A percentile compares a stretch with the other conserved stretches of the same genome.
These are phyloP conservation scores for Ceratosolen fusciceps DNA, from an alignment of 1,140 invertebrate genomes.

Conservation along the genomic window DNA sequence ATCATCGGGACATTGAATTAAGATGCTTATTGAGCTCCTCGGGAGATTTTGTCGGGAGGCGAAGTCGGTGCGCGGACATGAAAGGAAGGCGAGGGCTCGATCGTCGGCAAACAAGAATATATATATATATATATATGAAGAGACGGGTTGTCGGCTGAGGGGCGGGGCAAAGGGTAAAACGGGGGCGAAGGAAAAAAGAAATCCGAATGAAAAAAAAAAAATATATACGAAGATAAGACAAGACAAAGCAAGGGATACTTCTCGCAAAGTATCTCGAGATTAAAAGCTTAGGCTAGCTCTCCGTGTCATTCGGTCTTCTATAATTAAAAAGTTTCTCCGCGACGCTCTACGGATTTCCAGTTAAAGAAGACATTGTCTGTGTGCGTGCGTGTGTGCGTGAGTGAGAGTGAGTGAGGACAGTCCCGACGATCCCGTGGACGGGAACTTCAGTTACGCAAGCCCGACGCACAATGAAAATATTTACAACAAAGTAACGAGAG, in stretches of 20 bases:
- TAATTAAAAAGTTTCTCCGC: conserved; percentile 51
- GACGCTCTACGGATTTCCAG: conserved; percentile 33
- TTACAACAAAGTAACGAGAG: conserved; percentile 45
- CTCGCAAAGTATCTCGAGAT: conserved; percentile 50
- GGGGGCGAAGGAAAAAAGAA: too few relatives aligned
- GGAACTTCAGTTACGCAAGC: neutral
- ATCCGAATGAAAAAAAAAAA: conserved; percentile 36
- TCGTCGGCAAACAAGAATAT: conserved; percentile 38
- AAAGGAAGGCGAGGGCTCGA: conserved; percentile 21
- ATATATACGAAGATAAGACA: conserved; percentile 7
- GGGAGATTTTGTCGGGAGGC: conserved; percentile 24
- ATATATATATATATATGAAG: conserved; percentile 27
- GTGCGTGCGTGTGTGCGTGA: too few relatives aligned
- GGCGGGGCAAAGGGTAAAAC: too few relatives aligned
- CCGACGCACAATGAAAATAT: conserved; percentile 47
- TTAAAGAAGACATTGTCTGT: too few relatives aligned
- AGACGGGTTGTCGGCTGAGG: too few relatives aligned
- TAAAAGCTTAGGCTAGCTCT: conserved; percentile 53
- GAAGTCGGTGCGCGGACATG: neutral
- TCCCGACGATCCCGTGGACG: neutral
- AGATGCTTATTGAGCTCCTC: conserved; percentile 50
- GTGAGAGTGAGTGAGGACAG: conserved; percentile 19
- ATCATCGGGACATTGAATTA: conserved; percentile 51
- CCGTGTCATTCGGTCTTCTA: conserved; percentile 48
- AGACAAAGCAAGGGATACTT: conserved; percentile 42